Evolutionary conservation across 2,797 vertebrate species (phyloP).

Genomic region (Anguilla anguilla): DNA sequence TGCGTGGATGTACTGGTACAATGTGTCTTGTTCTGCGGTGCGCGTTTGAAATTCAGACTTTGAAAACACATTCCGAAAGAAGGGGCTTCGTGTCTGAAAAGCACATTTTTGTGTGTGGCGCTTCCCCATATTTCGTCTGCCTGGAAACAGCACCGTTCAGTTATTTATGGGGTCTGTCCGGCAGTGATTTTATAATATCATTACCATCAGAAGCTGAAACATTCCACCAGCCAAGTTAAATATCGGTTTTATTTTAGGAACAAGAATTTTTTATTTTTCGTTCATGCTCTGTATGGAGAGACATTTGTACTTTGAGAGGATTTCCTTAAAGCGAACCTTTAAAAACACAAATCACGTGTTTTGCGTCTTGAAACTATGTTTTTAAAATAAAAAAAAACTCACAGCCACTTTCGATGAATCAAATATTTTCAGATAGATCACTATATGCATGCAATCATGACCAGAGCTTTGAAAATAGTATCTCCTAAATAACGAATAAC

Average conservation of each 20-base stretch:
- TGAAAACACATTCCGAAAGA: conserved; percentile 12
- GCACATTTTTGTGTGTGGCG: conserved; percentile 62
- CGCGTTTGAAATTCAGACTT: conserved; percentile 10
- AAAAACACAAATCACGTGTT: conserved; percentile 54
- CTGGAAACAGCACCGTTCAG: conserved; percentile 63
- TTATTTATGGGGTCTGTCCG: conserved; percentile 77
- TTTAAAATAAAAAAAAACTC: background rate
- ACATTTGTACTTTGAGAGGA: conserved; percentile 50
- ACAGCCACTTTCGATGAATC: background rate
- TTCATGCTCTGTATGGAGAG: conserved; percentile 50
- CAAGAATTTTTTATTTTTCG: conserved; percentile 34
- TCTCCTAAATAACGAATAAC: background rate
- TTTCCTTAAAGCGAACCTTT: conserved; percentile 56
- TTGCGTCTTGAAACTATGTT: conserved; percentile 64
- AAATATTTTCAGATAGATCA: conserved; percentile 27
- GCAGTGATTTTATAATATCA: conserved; percentile 76
- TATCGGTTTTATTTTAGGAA: conserved; percentile 77
- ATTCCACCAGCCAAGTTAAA: conserved; percentile 71
- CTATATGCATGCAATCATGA: background rate
- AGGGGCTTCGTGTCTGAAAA: conserved; percentile 42
- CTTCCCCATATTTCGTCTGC: conserved; percentile 64
- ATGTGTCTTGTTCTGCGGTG: conserved; percentile 13
- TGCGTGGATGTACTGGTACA: background rate
- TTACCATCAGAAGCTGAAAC: conserved; percentile 72
- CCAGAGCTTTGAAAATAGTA: background rate